Percentiles rank a stretch among this genome's conserved stretches.
phyloP scores from a whole-genome alignment of 2,888 invertebrate species.

The Ormia ochracea region DNA sequence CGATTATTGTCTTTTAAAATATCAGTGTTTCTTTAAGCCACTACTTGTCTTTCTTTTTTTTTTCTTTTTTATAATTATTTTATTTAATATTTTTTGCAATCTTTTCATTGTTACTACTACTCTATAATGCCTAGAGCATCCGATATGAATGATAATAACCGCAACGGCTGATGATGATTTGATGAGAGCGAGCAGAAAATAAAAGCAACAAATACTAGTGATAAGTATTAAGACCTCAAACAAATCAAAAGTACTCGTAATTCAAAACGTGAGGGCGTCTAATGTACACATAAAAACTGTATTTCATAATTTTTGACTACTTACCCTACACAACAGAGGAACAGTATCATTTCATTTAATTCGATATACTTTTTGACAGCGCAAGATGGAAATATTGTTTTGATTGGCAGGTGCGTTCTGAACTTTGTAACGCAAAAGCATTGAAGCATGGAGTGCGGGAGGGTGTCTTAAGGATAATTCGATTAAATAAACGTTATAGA shows the following conservation, averaged over 20 bases:
- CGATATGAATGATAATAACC: constrained; percentile 20
- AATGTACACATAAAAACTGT: constrained; percentile 46
- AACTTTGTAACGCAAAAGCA: too few relatives aligned
- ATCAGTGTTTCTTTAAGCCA: constrained; percentile 25
- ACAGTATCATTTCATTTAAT: background rate
- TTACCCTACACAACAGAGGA: background rate
- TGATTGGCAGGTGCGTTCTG: background rate
- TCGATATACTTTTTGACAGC: background rate
- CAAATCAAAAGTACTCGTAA: constrained; percentile 30
- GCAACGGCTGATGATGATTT: background rate
- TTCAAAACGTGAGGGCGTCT: constrained; percentile 58
- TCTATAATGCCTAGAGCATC: constrained; percentile 11
- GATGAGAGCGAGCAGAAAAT: constrained; percentile 29
- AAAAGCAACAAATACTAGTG: background rate
- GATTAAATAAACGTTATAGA: too few relatives aligned
- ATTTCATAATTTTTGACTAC: background rate
- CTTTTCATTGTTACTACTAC: constrained; percentile 3
- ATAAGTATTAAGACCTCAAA: constrained; percentile 19
- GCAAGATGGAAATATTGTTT: background rate
- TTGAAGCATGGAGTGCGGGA: too few relatives aligned
- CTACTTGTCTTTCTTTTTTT: too few relatives aligned
- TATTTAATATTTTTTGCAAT: background rate
- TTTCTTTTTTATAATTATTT: constrained; percentile 8
- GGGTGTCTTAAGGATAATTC: too few relatives aligned
- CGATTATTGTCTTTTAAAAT: constrained; percentile 39